Percentiles rank a stretch among this genome's conserved stretches.
Conservation (phyloP, 2,888 invertebrate genomes). For the Callosobruchus maculatus region DNA sequence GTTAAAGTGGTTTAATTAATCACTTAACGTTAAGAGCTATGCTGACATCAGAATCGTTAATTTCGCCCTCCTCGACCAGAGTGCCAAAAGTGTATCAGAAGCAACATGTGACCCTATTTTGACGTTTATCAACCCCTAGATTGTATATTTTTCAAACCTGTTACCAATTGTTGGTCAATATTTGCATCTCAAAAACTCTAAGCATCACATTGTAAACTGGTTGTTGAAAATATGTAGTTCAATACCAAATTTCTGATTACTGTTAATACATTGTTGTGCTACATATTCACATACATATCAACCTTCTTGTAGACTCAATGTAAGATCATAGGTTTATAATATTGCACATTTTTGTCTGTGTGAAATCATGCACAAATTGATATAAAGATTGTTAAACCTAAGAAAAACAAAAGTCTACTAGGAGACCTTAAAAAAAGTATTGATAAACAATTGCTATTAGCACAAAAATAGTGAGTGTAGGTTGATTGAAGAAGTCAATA, state of each 20-base stretch:
- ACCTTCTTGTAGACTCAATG: neutral
- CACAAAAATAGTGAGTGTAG: too few species aligned
- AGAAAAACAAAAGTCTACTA: too few species aligned
- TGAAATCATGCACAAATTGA: too few species aligned
- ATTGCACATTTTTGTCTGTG: too few species aligned
- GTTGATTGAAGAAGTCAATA: too few species aligned
- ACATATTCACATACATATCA: neutral
- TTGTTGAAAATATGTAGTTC: neutral
- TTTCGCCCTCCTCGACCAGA: slow-evolving; percentile 2
- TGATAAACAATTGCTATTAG: too few species aligned
- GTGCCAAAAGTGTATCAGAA: slow-evolving; percentile 22
- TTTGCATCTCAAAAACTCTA: neutral
- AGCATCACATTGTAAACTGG: neutral
- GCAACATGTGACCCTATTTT: slow-evolving; percentile 53
- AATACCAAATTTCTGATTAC: neutral
- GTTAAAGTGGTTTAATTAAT: slow-evolving; percentile 39
- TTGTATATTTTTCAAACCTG: neutral
- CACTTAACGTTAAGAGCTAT: slow-evolving; percentile 21
- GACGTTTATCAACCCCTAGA: slow-evolving; percentile 33
- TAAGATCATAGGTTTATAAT: neutral
- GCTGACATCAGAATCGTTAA: slow-evolving; percentile 21
- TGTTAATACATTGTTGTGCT: neutral
- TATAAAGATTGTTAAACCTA: too few species aligned
- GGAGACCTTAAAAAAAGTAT: too few species aligned
- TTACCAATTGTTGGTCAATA: neutral